phyloP scores from a whole-genome alignment of 1,140 invertebrate species.

The Artemia franciscana region DNA sequence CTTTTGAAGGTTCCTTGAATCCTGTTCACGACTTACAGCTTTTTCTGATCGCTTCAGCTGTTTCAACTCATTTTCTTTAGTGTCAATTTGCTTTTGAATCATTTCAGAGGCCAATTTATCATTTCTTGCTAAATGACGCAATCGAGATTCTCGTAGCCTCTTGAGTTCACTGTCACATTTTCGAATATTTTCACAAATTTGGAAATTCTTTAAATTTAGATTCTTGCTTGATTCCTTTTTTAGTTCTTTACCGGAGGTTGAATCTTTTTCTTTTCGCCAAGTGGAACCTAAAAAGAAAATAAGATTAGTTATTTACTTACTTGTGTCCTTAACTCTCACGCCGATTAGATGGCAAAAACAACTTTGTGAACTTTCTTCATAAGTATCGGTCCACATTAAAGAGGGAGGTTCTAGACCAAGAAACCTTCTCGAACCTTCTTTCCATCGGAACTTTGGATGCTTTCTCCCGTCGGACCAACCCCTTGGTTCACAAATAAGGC shows the following conservation, averaged over 20 bases:
- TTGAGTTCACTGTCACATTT: slow-evolving; percentile 36
- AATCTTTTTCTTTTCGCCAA: slow-evolving; percentile 13
- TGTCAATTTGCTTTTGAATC: slow-evolving; percentile 29
- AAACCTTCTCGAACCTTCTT: no score
- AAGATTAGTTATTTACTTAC: slow-evolving; percentile 6
- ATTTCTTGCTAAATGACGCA: slow-evolving; percentile 28
- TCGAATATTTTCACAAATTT: slow-evolving; percentile 41
- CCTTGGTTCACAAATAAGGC: no score
- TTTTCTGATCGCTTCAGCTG: slow-evolving; percentile 31
- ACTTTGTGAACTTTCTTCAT: no score
- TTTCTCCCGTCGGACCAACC: no score
- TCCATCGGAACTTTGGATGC: no score
- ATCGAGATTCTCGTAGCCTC: slow-evolving; percentile 35
- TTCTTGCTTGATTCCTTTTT: slow-evolving; percentile 35
- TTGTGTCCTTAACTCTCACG: slow-evolving; percentile 10
- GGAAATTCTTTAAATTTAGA: slow-evolving; percentile 46
- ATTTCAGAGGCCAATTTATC: slow-evolving; percentile 25
- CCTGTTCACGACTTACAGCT: slow-evolving; percentile 39
- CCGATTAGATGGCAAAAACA: no score
- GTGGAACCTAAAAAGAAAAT: neutral
- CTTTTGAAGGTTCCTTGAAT: slow-evolving; percentile 36
- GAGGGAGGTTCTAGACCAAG: no score
- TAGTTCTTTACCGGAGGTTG: slow-evolving; percentile 16
- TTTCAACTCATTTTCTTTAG: slow-evolving; percentile 32
- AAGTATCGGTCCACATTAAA: no score